phyloP scores from a whole-genome alignment of 2,888 invertebrate genomes.

The Nymphalis polychloros region DNA sequence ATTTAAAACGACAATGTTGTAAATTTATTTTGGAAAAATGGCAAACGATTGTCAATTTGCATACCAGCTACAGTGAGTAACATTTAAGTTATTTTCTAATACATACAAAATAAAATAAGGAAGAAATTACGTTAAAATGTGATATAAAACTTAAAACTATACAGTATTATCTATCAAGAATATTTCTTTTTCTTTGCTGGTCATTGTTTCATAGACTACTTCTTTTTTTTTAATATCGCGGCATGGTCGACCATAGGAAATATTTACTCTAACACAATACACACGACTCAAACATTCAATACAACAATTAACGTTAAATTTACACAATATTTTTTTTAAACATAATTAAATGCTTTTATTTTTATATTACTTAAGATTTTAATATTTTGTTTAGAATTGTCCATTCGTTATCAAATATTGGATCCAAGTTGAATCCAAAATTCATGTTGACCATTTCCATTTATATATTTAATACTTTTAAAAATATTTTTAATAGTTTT shows the following conservation, averaged over 20 bases:
- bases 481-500: too few relatives aligned
- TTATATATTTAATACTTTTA: too few relatives aligned
- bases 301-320: background rate
- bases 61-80: too few relatives aligned
- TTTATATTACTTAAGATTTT: background rate
- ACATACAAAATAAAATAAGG: too few relatives aligned
- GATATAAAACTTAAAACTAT: slow-evolving; percentile 6
- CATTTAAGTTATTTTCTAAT: too few relatives aligned
- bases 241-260: background rate
- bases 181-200: background rate
- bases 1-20: too few relatives aligned
- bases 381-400: too few relatives aligned
- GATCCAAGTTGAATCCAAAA: too few relatives aligned
- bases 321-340: background rate
- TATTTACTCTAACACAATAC: background rate
- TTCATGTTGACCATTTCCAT: too few relatives aligned
- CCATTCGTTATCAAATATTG: too few relatives aligned
- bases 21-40: too few relatives aligned
- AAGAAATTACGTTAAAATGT: background rate
- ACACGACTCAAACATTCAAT: background rate
- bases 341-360: background rate
- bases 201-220: background rate
- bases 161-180: background rate
- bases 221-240: background rate
- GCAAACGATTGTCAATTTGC: too few relatives aligned